These are phyloP conservation scores for Euphydryas editha DNA, from an alignment of 2,888 invertebrate species.

Conservation along the genomic window DNA sequence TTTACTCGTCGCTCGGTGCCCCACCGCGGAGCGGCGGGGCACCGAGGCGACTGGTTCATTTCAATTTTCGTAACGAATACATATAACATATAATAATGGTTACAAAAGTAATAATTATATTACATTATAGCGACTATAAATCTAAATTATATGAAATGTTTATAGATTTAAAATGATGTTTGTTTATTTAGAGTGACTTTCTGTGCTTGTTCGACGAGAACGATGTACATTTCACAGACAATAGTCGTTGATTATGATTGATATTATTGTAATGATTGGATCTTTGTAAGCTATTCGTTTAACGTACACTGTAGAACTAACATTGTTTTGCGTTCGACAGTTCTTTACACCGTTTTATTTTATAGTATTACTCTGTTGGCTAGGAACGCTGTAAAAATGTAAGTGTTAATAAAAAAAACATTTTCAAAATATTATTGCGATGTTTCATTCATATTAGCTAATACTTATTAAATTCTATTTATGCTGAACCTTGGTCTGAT, in stretches of 20 bases:
- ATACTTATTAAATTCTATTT: conserved; percentile 43
- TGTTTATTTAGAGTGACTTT: conserved; percentile 80
- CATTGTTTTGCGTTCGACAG: conserved; percentile 82
- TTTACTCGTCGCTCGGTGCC: conserved; percentile 66
- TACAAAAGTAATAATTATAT: conserved; percentile 80
- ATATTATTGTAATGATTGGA: conserved; percentile 72
- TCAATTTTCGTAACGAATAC: conserved; percentile 81
- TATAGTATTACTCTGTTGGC: conserved; percentile 84
- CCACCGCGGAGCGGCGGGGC: conserved; percentile 46
- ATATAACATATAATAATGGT: conserved; percentile 83
- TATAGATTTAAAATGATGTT: conserved; percentile 81
- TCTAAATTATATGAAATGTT: conserved; percentile 84
- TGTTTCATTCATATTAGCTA: conserved; percentile 58
- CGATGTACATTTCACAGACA: conserved; percentile 73
- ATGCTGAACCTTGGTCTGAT: conserved; percentile 46
- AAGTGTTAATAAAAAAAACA: conserved; percentile 84
- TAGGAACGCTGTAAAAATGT: conserved; percentile 84
- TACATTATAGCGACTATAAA: conserved; percentile 83
- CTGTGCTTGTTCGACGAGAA: conserved; percentile 76
- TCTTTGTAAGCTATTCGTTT: conserved; percentile 76
- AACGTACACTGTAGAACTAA: conserved; percentile 80
- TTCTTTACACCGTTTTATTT: conserved; percentile 82
- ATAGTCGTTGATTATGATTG: conserved; percentile 66
- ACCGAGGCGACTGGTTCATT: conserved; percentile 62
- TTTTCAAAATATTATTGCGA: conserved; percentile 81